phyloP scores from a whole-genome alignment of 2,113 vertebrate genomes.

The Leptobrachium ailaonicum region DNA sequence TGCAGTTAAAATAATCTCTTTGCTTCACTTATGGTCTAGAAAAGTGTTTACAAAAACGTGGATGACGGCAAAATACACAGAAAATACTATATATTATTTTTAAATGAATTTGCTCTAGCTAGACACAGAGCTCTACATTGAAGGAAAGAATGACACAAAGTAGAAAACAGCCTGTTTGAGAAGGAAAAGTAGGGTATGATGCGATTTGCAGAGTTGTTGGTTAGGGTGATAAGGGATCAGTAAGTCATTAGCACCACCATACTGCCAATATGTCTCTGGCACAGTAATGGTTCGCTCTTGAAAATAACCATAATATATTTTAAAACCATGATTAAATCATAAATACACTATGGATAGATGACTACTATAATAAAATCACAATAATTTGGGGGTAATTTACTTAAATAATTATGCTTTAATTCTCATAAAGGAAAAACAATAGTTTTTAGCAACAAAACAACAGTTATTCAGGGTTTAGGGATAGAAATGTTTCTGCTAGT shows the following conservation, averaged over 20 bases:
- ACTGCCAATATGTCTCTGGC: constrained; percentile 4
- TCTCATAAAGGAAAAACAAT: constrained; percentile 6
- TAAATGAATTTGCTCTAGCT: not conserved
- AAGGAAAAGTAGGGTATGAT: constrained; percentile 26
- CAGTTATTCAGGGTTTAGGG: too few species aligned
- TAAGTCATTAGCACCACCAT: constrained; percentile 20
- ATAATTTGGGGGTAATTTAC: constrained; percentile 6
- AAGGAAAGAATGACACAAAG: constrained; percentile 35
- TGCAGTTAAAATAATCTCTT: not conserved
- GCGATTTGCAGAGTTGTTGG: constrained; percentile 13
- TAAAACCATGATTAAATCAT: constrained; percentile 10
- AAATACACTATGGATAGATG: constrained; percentile 1
- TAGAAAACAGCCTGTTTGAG: constrained; percentile 8
- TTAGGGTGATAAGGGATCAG: constrained; percentile 34
- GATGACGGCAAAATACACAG: too few species aligned
- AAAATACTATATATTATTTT: constrained; percentile 11
- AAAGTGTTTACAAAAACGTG: too few species aligned
- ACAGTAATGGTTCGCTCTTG: not conserved
- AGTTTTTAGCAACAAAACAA: too few species aligned
- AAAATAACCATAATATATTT: constrained; percentile 2
- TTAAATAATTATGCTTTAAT: not conserved
- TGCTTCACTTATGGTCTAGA: not conserved
- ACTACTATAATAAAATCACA: constrained; percentile 11
- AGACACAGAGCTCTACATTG: not conserved
- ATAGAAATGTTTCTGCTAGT: too few species aligned